These are phyloP conservation scores for Eueides isabella DNA, from an alignment of 1,140 invertebrate genomes.

Conservation along the genomic window DNA sequence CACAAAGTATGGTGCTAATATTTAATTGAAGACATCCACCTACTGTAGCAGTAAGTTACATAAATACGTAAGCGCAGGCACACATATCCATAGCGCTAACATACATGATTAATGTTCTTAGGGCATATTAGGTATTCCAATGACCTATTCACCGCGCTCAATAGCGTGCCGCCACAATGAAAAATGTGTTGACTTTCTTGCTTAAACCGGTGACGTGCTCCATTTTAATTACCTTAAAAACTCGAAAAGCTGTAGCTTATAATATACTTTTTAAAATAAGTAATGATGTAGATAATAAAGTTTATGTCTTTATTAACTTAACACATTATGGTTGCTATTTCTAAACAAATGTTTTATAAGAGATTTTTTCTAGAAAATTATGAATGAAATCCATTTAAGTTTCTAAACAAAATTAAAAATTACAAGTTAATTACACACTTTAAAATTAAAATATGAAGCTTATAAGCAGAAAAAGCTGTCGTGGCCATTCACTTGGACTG, in stretches of 20 bases:
- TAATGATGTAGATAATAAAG: not conserved
- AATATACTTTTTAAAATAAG: not conserved
- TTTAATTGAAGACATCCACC: not conserved
- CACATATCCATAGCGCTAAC: constrained; percentile 18
- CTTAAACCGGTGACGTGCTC: constrained; percentile 12
- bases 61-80: not conserved
- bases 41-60: not conserved
- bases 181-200: constrained; percentile 31
- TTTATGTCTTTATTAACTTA: not conserved
- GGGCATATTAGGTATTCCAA: constrained; percentile 36
- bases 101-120: constrained; percentile 37
- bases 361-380: too few relatives aligned
- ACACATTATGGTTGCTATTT: too few relatives aligned
- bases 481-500: not conserved
- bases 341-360: too few relatives aligned
- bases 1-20: too few relatives aligned
- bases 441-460: not conserved
- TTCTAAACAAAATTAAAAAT: not conserved
- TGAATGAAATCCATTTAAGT: too few relatives aligned
- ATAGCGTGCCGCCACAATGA: constrained; percentile 24
- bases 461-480: not conserved
- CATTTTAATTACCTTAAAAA: constrained; percentile 10
- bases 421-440: not conserved
- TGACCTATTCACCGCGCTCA: constrained; percentile 31
- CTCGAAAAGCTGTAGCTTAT: not conserved